Evolutionary conservation across 2,888 invertebrate genomes (phyloP).

Genomic region (Oligia fasciuncula): DNA sequence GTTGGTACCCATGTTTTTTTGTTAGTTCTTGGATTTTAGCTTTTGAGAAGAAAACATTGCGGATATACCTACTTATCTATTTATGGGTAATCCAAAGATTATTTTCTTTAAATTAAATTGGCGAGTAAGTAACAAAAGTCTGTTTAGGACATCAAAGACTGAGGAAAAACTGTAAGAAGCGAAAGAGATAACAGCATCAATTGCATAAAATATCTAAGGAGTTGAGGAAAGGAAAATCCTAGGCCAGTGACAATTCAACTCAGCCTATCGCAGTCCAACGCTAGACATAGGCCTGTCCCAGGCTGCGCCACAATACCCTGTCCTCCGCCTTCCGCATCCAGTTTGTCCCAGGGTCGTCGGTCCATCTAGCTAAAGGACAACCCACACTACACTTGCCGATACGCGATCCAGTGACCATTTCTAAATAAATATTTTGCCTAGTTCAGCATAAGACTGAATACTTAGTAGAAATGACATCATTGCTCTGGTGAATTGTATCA

Average conservation of each 20-base stretch:
- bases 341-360: not conserved
- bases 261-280: not conserved
- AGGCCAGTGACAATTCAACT: not conserved
- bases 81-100: too few species aligned
- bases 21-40: not conserved
- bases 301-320: not conserved
- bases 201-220: not conserved
- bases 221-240: not conserved
- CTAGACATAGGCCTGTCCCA: not conserved
- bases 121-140: too few species aligned
- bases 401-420: not conserved
- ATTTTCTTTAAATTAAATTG: too few species aligned
- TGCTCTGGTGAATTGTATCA: slow-evolving; percentile 45
- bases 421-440: slow-evolving; percentile 6
- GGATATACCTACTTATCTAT: too few species aligned
- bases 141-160: not conserved
- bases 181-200: not conserved
- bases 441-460: slow-evolving; percentile 7
- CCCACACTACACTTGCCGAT: not conserved
- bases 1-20: not conserved
- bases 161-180: not conserved
- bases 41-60: not conserved
- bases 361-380: not conserved
- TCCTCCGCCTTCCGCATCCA: not conserved
- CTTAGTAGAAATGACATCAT: slow-evolving; percentile 69